phyloP scores from a whole-genome alignment of 2,888 invertebrate genomes.

The Brenthis ino region DNA sequence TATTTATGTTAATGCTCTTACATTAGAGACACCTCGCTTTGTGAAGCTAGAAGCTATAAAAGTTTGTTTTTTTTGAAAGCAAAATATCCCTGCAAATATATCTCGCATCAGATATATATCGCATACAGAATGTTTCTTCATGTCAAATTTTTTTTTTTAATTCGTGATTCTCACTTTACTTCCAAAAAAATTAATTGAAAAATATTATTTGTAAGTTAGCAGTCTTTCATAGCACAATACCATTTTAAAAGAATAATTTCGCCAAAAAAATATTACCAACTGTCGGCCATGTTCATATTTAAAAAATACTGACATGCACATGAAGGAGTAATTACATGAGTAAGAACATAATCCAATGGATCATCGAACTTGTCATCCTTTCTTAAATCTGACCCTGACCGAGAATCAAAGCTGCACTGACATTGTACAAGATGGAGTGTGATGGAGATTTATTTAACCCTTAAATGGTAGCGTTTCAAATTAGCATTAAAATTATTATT shows the following conservation, averaged over 20 bases:
- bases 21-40: neutral
- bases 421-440: conserved; percentile 9
- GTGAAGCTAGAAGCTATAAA: neutral
- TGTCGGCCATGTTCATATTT: too few relatives aligned
- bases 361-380: conserved; percentile 9
- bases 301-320: neutral
- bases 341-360: conserved; percentile 13
- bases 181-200: too few relatives aligned
- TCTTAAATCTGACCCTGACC: conserved; percentile 24
- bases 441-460: conserved; percentile 21
- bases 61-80: too few relatives aligned
- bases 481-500: neutral
- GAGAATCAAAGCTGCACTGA: conserved; percentile 17
- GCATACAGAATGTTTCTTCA: too few relatives aligned
- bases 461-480: conserved; percentile 8
- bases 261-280: too few relatives aligned
- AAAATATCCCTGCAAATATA: too few relatives aligned
- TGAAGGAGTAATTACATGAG: neutral
- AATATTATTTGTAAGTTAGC: too few relatives aligned
- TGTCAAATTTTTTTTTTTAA: too few relatives aligned
- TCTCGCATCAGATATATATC: too few relatives aligned
- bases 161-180: too few relatives aligned
- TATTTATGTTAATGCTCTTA: neutral
- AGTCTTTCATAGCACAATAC: too few relatives aligned
- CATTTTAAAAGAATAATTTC: too few relatives aligned